These are phyloP conservation scores for Gadus macrocephalus DNA, from an alignment of 2,113 vertebrate genomes.

Conservation along the genomic window DNA sequence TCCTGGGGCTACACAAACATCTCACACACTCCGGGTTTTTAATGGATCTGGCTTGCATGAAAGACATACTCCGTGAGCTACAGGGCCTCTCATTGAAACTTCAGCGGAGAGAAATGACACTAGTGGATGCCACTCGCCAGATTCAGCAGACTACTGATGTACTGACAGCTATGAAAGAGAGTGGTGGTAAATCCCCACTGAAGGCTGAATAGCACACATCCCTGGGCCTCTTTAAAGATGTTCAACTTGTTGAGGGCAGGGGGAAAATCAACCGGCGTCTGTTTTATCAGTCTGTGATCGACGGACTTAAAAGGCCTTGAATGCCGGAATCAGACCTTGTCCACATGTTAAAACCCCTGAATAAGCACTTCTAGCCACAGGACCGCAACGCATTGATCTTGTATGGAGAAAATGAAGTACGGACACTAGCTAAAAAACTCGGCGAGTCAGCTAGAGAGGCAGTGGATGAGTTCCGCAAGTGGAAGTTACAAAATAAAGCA, in stretches of 20 bases:
- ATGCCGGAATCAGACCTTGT: neutral
- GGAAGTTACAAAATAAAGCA: neutral
- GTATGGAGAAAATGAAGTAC: neutral
- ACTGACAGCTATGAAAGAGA: slow-evolving; percentile 1
- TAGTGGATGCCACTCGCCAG: neutral
- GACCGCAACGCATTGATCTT: neutral
- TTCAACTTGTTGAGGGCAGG: neutral
- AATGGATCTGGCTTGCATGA: neutral
- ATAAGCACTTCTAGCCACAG: neutral
- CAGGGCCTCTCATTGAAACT: neutral
- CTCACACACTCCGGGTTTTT: neutral
- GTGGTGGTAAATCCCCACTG: slow-evolving; percentile 1
- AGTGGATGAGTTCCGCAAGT: neutral
- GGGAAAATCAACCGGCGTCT: neutral
- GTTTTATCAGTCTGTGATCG: slow-evolving; percentile 2
- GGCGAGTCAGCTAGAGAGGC: neutral
- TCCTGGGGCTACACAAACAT: neutral
- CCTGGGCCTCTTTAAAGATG: neutral
- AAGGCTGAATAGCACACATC: neutral
- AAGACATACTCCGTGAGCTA: too few species aligned
- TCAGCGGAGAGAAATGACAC: neutral
- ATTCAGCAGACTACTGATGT: slow-evolving; percentile 4
- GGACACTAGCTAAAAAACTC: neutral
- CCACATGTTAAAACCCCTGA: too few species aligned
- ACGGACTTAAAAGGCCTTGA: neutral